Evolutionary conservation across 2,797 vertebrate genomes (phyloP).

Genomic region (Arrhamphus sclerolepis): DNA sequence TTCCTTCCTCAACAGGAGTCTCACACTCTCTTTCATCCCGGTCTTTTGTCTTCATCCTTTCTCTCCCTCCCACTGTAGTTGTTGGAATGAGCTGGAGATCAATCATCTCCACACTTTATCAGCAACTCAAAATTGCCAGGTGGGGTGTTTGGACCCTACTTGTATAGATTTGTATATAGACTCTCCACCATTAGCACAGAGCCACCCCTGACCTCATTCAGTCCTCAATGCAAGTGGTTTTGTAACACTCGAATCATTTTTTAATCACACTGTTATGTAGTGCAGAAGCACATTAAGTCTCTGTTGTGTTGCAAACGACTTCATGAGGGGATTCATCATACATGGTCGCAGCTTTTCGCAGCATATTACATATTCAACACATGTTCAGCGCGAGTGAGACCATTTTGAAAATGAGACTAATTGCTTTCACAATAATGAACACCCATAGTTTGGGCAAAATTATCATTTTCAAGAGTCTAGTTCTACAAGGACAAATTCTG

Average conservation of each 20-base stretch:
- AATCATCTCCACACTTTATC: constrained; percentile 62
- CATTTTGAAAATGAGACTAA: constrained; percentile 10
- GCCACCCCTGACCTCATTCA: constrained; percentile 27
- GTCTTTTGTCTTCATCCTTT: constrained; percentile 36
- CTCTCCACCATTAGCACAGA: constrained; percentile 28
- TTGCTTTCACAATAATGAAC: neutral
- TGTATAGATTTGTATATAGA: constrained; percentile 16
- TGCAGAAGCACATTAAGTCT: constrained; percentile 34
- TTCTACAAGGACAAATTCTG: no score
- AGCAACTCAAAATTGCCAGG: constrained; percentile 38
- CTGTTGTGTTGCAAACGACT: constrained; percentile 44
- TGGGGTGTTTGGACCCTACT: constrained; percentile 12
- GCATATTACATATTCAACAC: constrained; percentile 35
- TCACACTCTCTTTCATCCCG: constrained; percentile 40
- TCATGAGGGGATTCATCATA: constrained; percentile 32
- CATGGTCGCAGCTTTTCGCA: constrained; percentile 18
- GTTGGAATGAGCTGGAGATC: constrained; percentile 58
- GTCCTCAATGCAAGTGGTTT: constrained; percentile 30
- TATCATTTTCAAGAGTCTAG: no score
- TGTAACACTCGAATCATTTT: constrained; percentile 45
- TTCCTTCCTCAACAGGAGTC: constrained; percentile 39
- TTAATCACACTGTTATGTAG: constrained; percentile 49
- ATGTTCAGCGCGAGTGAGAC: constrained; percentile 17
- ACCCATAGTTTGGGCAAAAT: neutral
- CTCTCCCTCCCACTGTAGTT: constrained; percentile 29